phyloP scores from a whole-genome alignment of 1,140 invertebrate genomes.

The Drosophila santomea region DNA sequence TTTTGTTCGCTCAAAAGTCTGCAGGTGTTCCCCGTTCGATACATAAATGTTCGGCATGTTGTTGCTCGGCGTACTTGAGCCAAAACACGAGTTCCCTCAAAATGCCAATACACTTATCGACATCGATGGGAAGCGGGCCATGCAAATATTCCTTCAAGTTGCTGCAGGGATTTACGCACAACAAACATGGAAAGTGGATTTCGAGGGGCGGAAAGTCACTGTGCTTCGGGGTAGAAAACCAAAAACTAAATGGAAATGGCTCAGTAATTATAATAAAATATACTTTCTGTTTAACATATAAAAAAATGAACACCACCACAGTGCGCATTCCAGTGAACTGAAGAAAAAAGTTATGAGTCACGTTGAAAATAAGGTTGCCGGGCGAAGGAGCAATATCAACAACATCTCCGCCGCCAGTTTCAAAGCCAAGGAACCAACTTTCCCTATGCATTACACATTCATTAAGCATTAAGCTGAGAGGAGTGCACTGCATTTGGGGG shows the following conservation, averaged over 20 bases:
- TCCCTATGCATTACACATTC: slow-evolving; percentile 80
- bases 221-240: slow-evolving; percentile 19
- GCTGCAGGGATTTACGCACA: slow-evolving; percentile 70
- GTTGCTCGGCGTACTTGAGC: slow-evolving; percentile 64
- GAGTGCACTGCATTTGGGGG: slow-evolving; percentile 61
- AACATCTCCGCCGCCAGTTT: slow-evolving; percentile 25
- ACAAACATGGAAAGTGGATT: slow-evolving; percentile 57
- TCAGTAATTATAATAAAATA: not conserved
- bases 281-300: no score
- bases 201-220: slow-evolving; percentile 28
- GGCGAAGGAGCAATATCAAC: slow-evolving; percentile 35
- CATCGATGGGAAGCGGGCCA: slow-evolving; percentile 64
- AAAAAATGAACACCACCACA: slow-evolving; percentile 11
- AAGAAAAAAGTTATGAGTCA: slow-evolving; percentile 69
- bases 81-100: slow-evolving; percentile 64
- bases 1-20: slow-evolving; percentile 69
- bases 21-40: slow-evolving; percentile 71
- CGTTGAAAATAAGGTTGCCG: slow-evolving; percentile 16
- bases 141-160: slow-evolving; percentile 74
- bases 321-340: slow-evolving; percentile 41
- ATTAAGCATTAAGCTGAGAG: slow-evolving; percentile 73
- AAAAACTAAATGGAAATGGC: not conserved
- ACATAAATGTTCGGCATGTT: slow-evolving; percentile 52
- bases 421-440: slow-evolving; percentile 45
- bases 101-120: slow-evolving; percentile 76